A percentile compares a stretch with the other conserved stretches of the same genome.
Conservation (phyloP, 2,888 invertebrate species). For the Mermis nigrescens region DNA sequence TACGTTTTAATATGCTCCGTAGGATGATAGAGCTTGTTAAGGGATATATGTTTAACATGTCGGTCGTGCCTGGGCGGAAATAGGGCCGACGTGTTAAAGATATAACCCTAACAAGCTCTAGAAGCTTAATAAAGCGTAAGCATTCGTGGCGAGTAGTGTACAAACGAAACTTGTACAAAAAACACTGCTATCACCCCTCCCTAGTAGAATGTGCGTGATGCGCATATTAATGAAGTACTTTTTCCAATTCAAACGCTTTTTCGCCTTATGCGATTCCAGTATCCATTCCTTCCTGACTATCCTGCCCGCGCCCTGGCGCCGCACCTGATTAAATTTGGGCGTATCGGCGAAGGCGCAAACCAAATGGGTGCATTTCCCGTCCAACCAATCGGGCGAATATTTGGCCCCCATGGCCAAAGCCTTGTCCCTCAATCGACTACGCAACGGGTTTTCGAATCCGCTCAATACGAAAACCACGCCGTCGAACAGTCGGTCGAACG, state of each 20-base stretch:
- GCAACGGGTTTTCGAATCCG: slow-evolving; percentile 63
- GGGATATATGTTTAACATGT: no score
- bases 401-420: slow-evolving; percentile 58
- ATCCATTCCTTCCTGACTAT: slow-evolving; percentile 59
- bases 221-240: no score
- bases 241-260: slow-evolving; percentile 48
- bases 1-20: no score
- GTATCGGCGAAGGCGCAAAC: slow-evolving; percentile 73
- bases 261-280: slow-evolving; percentile 43
- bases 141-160: no score
- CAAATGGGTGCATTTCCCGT: slow-evolving; percentile 55
- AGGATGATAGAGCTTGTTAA: no score
- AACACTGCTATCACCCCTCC: no score
- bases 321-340: slow-evolving; percentile 59
- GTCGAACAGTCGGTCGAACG: slow-evolving; percentile 40
- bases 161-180: no score
- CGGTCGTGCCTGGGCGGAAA: no score
- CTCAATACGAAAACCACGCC: slow-evolving; percentile 60
- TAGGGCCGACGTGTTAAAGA: no score
- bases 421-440: slow-evolving; percentile 47
- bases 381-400: slow-evolving; percentile 54
- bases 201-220: no score
- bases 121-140: no score
- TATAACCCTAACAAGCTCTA: no score
- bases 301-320: slow-evolving; percentile 38